phyloP scores from a whole-genome alignment of 2,888 invertebrate genomes.

The Apoderus coryli region DNA sequence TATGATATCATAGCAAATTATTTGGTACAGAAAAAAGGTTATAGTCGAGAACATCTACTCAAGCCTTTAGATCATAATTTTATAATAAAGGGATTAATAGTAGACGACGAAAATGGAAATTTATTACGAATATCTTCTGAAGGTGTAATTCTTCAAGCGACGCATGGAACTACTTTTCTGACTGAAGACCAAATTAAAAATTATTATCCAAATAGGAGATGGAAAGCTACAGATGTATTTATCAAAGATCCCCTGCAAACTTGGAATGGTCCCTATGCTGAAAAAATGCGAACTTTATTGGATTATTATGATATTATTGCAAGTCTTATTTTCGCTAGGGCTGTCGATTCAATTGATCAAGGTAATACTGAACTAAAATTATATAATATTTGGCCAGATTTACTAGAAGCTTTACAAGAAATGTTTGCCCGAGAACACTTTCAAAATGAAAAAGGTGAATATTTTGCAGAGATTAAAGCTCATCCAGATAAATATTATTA shows the following conservation, averaged over 20 bases:
- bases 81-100: conserved; percentile 53
- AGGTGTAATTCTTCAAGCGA: conserved; percentile 47
- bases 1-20: conserved; percentile 45
- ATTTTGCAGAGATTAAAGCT: conserved; percentile 43
- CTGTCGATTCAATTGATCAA: conserved; percentile 47
- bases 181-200: conserved; percentile 36
- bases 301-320: conserved; percentile 63
- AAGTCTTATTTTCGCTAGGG: conserved; percentile 47
- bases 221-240: conserved; percentile 40
- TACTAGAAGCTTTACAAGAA: conserved; percentile 42
- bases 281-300: conserved; percentile 45
- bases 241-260: conserved; percentile 38
- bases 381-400: conserved; percentile 52
- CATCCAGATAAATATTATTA: conserved; percentile 44
- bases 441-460: conserved; percentile 38
- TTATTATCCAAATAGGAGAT: conserved; percentile 43
- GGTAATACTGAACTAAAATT: conserved; percentile 23
- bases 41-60: conserved; percentile 35
- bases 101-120: conserved; percentile 47
- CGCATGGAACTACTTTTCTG: conserved; percentile 49
- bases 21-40: conserved; percentile 44
- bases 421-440: conserved; percentile 48
- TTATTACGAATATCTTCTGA: conserved; percentile 45
- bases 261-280: conserved; percentile 47
- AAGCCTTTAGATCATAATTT: conserved; percentile 45